Conservation (phyloP, 2,797 vertebrate genomes). For the Falco columbarius region DNA sequence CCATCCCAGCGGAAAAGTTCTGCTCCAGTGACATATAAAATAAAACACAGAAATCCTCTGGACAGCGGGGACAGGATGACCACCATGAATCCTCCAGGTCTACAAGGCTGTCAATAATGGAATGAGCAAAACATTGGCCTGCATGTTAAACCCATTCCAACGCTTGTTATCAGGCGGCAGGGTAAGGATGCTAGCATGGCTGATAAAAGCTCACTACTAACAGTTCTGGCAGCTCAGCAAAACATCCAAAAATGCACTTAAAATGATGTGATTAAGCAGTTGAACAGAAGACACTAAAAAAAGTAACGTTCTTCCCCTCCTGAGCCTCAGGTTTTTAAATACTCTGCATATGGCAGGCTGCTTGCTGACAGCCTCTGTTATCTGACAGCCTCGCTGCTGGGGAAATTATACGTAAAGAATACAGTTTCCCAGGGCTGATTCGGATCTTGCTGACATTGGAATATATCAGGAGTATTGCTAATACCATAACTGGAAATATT, state of each 20-base stretch:
- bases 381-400: background rate
- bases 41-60: background rate
- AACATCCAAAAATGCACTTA: background rate
- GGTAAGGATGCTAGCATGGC: background rate
- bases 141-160: background rate
- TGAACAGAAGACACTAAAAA: background rate
- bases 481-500: conserved; percentile 10
- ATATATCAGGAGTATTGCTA: conserved; percentile 10
- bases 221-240: background rate
- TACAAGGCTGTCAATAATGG: background rate
- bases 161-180: background rate
- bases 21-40: background rate
- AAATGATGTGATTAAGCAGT: background rate
- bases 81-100: background rate
- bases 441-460: background rate
- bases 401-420: background rate
- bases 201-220: background rate
- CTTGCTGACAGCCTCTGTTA: background rate
- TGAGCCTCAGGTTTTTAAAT: background rate
- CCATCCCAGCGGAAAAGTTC: background rate
- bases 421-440: background rate
- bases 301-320: background rate
- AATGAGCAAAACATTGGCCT: background rate
- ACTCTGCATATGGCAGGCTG: background rate
- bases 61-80: background rate